Base-by-base conservation (phyloP, 2,113 vertebrate genomes). In the Mus spicilegus region DNA sequence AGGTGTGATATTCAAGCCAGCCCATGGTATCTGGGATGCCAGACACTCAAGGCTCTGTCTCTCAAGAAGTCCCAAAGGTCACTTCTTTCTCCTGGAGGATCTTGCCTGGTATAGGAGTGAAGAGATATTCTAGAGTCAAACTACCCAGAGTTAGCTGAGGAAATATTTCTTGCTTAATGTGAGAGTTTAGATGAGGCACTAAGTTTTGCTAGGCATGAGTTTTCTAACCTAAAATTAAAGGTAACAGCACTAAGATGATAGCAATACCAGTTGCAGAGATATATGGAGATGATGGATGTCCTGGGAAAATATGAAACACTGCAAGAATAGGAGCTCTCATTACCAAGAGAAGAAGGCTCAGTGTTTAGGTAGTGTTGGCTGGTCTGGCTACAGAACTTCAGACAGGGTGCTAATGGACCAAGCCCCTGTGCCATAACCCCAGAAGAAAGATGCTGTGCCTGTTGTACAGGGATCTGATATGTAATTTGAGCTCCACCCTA, bases 221-320 rank as follows among this genome's bases (percentile, higher is more conserved):
- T 92, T 92, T 36, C n/a, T 89, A 24, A 36, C 76, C 65, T 91
- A 33, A 73, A 96, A 49, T 69, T 42, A 58, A 28, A 67, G n/a
- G 19, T 84, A 49, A 39, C 20, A 14, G 63, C n/a, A 46, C 26
- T 9, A 12, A 36, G 63, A 9, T 56, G 7, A 49, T 49, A 49
- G 49, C 49, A 49, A 49, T 49, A 49, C 49, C 49, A 20, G 20
- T 26, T 39, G 12, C 28, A 84, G 4, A 28, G 26, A 58, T 30
- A 1, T 22, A 49, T 2, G 14, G 14, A 88, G 63, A 54, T 54
- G 56, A 19, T 9, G 12, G 72, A 24, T 19, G 7, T 1, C 19
- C 14, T 30, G 1, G 39, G 58, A 30, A 63, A n/a, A 12, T 69
- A 28, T 56, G 51, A 75, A 89, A n/a, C 5, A 42, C 70, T 12